These are phyloP conservation scores for Caenorhabditis uteleia DNA, from an alignment of 2,888 invertebrate species.

Conservation along the genomic window DNA sequence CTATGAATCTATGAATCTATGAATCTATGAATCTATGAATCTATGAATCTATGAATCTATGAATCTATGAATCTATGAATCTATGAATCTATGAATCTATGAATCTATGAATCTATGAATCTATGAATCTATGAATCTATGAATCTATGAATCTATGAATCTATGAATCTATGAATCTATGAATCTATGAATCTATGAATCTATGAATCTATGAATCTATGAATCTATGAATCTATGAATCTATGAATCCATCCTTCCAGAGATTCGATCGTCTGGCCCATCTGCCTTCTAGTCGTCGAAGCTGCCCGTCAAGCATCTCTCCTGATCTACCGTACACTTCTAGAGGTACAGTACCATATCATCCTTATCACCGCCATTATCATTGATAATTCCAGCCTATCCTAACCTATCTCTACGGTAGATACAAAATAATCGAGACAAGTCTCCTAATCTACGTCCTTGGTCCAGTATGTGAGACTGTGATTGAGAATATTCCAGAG, in stretches of 20 bases:
- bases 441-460: slow-evolving; percentile 56
- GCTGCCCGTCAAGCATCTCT: slow-evolving; percentile 24
- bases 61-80: no score
- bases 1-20: no score
- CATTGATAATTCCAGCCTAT: slow-evolving; percentile 39
- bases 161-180: no score
- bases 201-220: no score
- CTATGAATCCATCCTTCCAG: slow-evolving; percentile 37
- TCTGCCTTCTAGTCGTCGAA: slow-evolving; percentile 48
- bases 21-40: no score
- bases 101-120: no score
- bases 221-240: no score
- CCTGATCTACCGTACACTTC: slow-evolving; percentile 26
- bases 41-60: no score
- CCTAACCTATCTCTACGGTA: slow-evolving; percentile 41
- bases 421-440: slow-evolving; percentile 50
- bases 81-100: no score
- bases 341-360: slow-evolving; percentile 22
- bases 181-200: no score
- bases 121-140: no score
- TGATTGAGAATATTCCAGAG: slow-evolving; percentile 63
- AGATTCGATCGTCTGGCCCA: slow-evolving; percentile 61
- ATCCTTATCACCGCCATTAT: neutral
- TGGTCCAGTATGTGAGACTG: slow-evolving; percentile 60
- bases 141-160: no score